Base-by-base conservation (phyloP, 1,140 invertebrate genomes). In the Semibalanus balanoides region DNA sequence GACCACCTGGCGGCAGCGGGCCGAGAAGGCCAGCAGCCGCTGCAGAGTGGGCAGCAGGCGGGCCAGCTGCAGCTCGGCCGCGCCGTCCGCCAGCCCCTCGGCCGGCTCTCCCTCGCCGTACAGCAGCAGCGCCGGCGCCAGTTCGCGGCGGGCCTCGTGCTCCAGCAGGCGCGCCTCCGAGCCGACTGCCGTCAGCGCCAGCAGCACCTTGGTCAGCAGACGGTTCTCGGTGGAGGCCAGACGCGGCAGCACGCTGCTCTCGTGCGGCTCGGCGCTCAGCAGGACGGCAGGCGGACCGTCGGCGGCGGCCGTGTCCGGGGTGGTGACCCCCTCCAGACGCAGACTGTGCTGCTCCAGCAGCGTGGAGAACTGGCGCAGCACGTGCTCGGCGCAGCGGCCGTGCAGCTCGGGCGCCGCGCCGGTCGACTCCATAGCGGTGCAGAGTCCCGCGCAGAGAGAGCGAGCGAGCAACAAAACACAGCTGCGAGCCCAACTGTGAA, bases 11-110 rank as follows among this genome's bases (percentile, higher is more conserved):
- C 90, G 86, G 79, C 88, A 89, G 75, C 90, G 85, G 75, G 84
- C 86, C 29, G 90, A 84, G 87, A 91, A 92, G 79, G 86, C 86
- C 76, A 85, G 87, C 73, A 92, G 81, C 79, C 87, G 85, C 83
- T 90, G 90, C 79, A 92, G 84, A 28, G 85, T 79, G 11, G 86
- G 83, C 76, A 87, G 82, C 78, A 88, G 83, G 75, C 84, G 81
- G 0, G 86, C 86, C 77, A 87, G 85, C 79, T 84, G 83, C 74
- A 86, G 78, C 76, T 87, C 86, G 51, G 83, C 83, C 74, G 85
- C 85, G 31, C 84, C 85, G 74, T 86, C 85, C 74, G 82, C 80
- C 27, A 83, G 77, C 25, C 82, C 83, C 30, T 75, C 75, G 40
- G 78, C 78, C 28, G 71, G 78, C 81, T 78, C 83, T 78, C 84